Percentiles rank a stretch among this genome's conserved stretches.
phyloP scores from a whole-genome alignment of 2,888 invertebrate genomes.

The Polyommatus icarus region DNA sequence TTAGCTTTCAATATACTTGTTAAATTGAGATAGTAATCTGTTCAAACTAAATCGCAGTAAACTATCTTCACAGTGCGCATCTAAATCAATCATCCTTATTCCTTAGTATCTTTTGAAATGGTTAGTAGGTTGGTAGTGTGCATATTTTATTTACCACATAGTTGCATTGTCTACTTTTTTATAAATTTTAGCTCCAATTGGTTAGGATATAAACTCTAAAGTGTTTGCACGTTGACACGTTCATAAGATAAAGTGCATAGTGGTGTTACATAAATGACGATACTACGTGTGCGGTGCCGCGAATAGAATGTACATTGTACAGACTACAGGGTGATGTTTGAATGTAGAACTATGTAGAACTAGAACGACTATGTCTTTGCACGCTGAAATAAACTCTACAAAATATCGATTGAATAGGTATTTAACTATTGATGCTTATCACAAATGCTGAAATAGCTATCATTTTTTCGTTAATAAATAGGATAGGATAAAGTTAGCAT shows the following conservation, averaged over 20 bases:
- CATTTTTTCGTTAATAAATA: no score
- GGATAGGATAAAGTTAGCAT: no score
- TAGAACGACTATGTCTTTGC: neutral
- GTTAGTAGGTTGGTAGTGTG: no score
- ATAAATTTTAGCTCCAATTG: neutral
- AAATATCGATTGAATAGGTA: neutral
- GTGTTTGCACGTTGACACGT: conserved; percentile 9
- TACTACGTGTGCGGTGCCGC: neutral
- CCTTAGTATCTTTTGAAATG: no score
- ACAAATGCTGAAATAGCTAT: no score
- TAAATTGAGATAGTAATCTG: no score
- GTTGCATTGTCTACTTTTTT: neutral
- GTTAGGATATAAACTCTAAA: conserved; percentile 11
- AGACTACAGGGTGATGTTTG: neutral
- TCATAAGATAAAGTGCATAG: conserved; percentile 14
- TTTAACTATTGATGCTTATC: no score
- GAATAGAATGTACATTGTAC: neutral
- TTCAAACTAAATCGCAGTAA: neutral
- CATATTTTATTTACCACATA: neutral
- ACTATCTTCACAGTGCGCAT: neutral
- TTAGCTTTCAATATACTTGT: neutral
- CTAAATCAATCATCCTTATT: neutral
- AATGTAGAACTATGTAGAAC: neutral
- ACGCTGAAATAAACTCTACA: neutral
- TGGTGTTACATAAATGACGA: conserved; percentile 10